Conservation (phyloP, 1,140 invertebrate genomes). For the Orius laevigatus region DNA sequence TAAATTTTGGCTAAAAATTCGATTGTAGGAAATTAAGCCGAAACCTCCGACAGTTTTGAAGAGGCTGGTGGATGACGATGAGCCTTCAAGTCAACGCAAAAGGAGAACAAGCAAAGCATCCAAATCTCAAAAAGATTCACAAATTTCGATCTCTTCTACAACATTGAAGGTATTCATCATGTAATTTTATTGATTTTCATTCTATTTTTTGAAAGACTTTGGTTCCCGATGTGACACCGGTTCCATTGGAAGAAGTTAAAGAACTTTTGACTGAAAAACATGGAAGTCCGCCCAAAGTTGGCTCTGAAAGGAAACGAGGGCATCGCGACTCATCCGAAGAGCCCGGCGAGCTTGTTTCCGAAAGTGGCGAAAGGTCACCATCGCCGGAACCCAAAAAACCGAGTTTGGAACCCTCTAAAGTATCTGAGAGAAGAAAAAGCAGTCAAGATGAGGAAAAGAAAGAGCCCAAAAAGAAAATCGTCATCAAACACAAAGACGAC, state of each 20-base stretch:
- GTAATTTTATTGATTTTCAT: constrained; percentile 1
- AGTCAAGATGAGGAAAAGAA: constrained; percentile 19
- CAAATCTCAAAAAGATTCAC: constrained; percentile 25
- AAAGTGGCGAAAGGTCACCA: constrained; percentile 14
- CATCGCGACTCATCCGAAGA: constrained; percentile 23
- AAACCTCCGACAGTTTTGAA: constrained; percentile 5
- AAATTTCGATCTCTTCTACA: constrained; percentile 32
- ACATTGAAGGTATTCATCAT: constrained; percentile 29
- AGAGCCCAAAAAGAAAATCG: constrained; percentile 19
- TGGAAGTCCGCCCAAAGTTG: constrained; percentile 22
- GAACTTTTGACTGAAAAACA: constrained; percentile 12
- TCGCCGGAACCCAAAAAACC: constrained; percentile 22
- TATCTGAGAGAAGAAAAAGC: constrained; percentile 18
- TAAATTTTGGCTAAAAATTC: neutral
- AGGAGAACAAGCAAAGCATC: constrained; percentile 28
- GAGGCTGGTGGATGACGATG: constrained; percentile 26
- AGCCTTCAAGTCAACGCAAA: constrained; percentile 26
- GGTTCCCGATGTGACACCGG: constrained; percentile 36
- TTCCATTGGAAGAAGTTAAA: constrained; percentile 29
- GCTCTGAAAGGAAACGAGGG: constrained; percentile 21
- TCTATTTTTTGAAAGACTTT: constrained; percentile 27
- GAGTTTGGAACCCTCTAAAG: constrained; percentile 21
- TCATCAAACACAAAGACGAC: neutral
- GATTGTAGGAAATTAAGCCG: neutral
- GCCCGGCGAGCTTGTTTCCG: constrained; percentile 15